Conservation (phyloP, 1,140 invertebrate species). For the Pachyrhynchus sulphureomaculatus region DNA sequence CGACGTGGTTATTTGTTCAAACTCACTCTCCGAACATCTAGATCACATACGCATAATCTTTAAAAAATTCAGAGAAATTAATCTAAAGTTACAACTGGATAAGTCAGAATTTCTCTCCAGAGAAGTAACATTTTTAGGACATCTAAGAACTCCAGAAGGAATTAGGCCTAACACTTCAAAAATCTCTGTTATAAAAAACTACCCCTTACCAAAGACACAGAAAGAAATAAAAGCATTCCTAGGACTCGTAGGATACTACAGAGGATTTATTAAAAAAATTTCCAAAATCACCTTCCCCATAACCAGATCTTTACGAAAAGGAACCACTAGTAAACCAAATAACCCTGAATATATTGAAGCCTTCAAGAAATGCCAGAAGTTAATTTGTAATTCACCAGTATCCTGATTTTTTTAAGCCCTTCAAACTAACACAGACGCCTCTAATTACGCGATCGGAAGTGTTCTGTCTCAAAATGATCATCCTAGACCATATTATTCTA, state of each 20-base stretch:
- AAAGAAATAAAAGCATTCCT: slow-evolving; percentile 30
- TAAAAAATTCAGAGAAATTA: slow-evolving; percentile 30
- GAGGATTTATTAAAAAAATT: slow-evolving; percentile 32
- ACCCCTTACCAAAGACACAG: slow-evolving; percentile 14
- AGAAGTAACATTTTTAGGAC: slow-evolving; percentile 24
- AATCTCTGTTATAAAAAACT: slow-evolving; percentile 16
- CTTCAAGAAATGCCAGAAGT: slow-evolving; percentile 41
- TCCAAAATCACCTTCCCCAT: neutral
- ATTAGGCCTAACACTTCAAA: slow-evolving; percentile 22
- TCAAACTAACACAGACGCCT: slow-evolving; percentile 49
- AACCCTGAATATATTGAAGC: slow-evolving; percentile 5
- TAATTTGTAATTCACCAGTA: slow-evolving; percentile 42
- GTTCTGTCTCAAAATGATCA: slow-evolving; percentile 46
- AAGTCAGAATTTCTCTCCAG: neutral
- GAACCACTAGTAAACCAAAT: neutral
- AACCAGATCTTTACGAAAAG: slow-evolving; percentile 40
- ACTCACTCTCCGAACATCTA: slow-evolving; percentile 35
- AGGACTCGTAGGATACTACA: slow-evolving; percentile 27
- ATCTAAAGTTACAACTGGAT: slow-evolving; percentile 40
- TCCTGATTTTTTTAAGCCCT: slow-evolving; percentile 45
- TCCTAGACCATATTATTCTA: slow-evolving; percentile 44
- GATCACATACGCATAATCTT: slow-evolving; percentile 33
- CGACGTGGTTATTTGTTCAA: slow-evolving; percentile 39
- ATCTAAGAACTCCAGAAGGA: slow-evolving; percentile 10
- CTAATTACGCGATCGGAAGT: slow-evolving; percentile 44